These are phyloP conservation scores for Nannoperca australis DNA, from an alignment of 2,797 vertebrate genomes.

Conservation along the genomic window DNA sequence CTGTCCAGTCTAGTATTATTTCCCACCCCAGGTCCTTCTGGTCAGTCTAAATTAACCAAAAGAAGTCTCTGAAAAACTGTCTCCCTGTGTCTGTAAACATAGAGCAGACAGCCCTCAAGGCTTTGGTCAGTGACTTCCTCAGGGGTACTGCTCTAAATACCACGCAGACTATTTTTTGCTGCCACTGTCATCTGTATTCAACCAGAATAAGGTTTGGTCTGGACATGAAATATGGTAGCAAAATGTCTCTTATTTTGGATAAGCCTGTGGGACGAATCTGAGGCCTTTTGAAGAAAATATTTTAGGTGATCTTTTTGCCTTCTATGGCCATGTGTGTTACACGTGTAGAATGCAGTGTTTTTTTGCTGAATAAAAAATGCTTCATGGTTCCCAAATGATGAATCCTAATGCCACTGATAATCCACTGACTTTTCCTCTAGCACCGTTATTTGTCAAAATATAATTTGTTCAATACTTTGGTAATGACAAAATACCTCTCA, in stretches of 20 bases:
- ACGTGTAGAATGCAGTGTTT: background rate
- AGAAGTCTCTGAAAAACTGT: slow-evolving; percentile 14
- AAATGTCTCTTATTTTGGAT: slow-evolving; percentile 27
- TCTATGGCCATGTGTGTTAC: background rate
- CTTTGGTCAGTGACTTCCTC: slow-evolving; percentile 33
- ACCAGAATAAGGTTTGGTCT: slow-evolving; percentile 45
- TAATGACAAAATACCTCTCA: background rate
- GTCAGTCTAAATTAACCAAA: slow-evolving; percentile 40
- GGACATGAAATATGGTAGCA: slow-evolving; percentile 42
- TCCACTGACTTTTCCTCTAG: background rate
- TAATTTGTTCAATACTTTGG: background rate
- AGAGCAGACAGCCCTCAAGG: slow-evolving; percentile 1
- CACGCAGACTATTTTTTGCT: slow-evolving; percentile 13
- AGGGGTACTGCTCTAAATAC: slow-evolving; percentile 26
- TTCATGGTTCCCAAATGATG: background rate
- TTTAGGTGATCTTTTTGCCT: background rate
- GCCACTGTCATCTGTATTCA: slow-evolving; percentile 20
- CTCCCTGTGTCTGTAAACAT: slow-evolving; percentile 38
- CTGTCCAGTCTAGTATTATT: slow-evolving; percentile 49
- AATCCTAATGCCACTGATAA: background rate
- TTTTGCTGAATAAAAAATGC: background rate
- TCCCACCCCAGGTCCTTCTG: slow-evolving; percentile 33
- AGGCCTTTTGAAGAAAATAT: background rate
- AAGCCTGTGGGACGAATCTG: slow-evolving; percentile 8
- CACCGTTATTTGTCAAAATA: background rate